Evolutionary conservation across 2,113 vertebrate species (phyloP).

Genomic region (Melanerpes formicivorus): DNA sequence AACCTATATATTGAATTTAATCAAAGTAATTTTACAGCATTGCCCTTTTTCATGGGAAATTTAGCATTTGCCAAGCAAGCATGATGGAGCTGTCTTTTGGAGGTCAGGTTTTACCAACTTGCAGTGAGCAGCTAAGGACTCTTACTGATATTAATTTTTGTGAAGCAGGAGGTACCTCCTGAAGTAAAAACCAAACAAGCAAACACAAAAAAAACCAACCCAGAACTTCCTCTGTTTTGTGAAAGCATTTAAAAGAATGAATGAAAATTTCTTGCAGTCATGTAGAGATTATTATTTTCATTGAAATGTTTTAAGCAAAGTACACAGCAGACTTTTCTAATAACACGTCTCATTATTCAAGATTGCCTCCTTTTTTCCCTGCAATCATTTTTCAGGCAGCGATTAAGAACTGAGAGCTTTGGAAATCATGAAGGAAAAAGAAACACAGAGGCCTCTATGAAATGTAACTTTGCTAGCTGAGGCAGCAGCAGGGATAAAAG

Average conservation of each 20-base stretch:
- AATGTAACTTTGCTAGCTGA: slow-evolving; percentile 48
- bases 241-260: background rate
- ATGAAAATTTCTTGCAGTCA: background rate
- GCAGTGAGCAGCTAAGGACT: background rate
- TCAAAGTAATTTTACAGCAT: background rate
- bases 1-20: background rate
- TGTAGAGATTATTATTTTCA: background rate
- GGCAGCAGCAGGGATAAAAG: slow-evolving; percentile 17
- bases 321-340: background rate
- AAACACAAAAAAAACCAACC: background rate
- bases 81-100: background rate
- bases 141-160: background rate
- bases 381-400: slow-evolving; percentile 38
- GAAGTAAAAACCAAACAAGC: background rate
- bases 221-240: background rate
- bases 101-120: background rate
- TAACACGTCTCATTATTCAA: slow-evolving; percentile 7
- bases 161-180: background rate
- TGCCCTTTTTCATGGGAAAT: background rate
- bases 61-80: background rate
- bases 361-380: slow-evolving; percentile 36
- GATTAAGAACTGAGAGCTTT: slow-evolving; percentile 40
- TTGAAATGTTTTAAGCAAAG: slow-evolving; percentile 25
- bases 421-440: slow-evolving; percentile 49
- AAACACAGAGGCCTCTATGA: slow-evolving; percentile 15